Base-by-base conservation (phyloP, 2,113 vertebrate species). In the Perca schrenkii region DNA sequence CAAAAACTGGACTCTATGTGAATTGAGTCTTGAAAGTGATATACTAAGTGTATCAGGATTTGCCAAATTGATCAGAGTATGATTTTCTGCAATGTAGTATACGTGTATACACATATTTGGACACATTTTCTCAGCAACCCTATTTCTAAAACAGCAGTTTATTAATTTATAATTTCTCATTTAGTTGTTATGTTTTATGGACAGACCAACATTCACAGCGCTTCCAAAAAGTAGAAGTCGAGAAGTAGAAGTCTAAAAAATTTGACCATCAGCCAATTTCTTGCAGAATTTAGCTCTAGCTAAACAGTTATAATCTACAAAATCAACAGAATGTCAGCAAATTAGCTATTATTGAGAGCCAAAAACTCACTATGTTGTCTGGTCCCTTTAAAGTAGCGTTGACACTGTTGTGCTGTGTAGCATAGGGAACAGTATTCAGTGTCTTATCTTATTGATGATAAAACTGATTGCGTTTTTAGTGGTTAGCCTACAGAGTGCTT, bases 391-490 rank as follows among this genome's bases (percentile, higher is more conserved):
- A 57, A 64, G 61, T 28, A n/a, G n/a, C n/a, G n/a, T n/a, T n/a
- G n/a, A 34, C 63, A 70, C 52, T 13, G 17, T 31, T 5, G 21
- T 28, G 54, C 14, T 34, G 3, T 34, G 68, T 19, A 17, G 13
- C 43, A 52, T 13, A 70, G n/a, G 64, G 43, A 70, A 8, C 68
- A 19, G 8, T 46, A 21, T 61, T 49, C 19, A 54, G 19, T 56
- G 34, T 72, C 67, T 36, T 47, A 49, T 76, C 17, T 53, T 58
- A 54, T 17, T 28, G 75, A 74, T 71, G 58, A 53, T 31, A 50
- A 68, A 56, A 56, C 34, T 47, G 34, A 72, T 68, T 71, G 52
- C 12, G 53, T 40, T 54, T 65, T 31, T 74, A 71, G 31, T 78
- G 60, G 74, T 28, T 43, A 31, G 65, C 66, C 43, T 21, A 47